Evolutionary conservation across 2,888 invertebrate species (phyloP), one percentile per base, ranked within the genome.

Genomic region (Beris chalybata): DNA sequence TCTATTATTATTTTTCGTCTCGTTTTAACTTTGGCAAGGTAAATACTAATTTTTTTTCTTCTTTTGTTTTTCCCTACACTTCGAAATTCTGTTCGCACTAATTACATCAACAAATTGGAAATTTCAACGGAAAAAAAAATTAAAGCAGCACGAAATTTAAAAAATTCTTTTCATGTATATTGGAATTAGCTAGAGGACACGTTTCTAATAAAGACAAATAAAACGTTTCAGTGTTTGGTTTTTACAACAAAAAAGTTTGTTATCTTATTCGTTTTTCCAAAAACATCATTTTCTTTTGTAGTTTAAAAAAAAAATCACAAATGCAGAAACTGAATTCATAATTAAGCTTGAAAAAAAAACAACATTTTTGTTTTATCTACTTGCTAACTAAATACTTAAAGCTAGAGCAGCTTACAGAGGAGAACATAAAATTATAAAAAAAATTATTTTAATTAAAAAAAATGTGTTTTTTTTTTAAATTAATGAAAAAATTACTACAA

Each of bases 401-500:
- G 5, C 58, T 59, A 59, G 30, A 30, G 47, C 30, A 59, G 58
- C 58, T 59, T 59, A 59, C 30, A 30, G 15, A 59, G 32, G 47
- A 64, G 30, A 64, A 64, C 64, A 64, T 64, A 54, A 54, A 56
- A 56, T 32, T 32, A 48, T 29, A 53, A 29, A 30, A 11, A 52
- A 53, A 53, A 52, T 44, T 53, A 53, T 43, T 53, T 43, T 63
- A 54, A 9, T 53, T 32, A 54, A 53, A 65, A 50, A 22, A 58
- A 53, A 22, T 12, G 22, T 12, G 15, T 5, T 48, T 22, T 48
- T 5, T 48, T 22, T 48, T 48, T 15, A 48, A 48, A 15, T 48
- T 15, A 48, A 15, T 22, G 48, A 38, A 67, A 64, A 66, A 68
- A 65, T 63, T 66, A 64, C 56, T 68, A 66, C 58, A 68, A 66